A percentile compares a stretch with the other conserved stretches of the same genome.
These are phyloP conservation scores for Drosophila equinoxialis DNA, from an alignment of 1,140 invertebrate genomes.

Conservation along the genomic window DNA sequence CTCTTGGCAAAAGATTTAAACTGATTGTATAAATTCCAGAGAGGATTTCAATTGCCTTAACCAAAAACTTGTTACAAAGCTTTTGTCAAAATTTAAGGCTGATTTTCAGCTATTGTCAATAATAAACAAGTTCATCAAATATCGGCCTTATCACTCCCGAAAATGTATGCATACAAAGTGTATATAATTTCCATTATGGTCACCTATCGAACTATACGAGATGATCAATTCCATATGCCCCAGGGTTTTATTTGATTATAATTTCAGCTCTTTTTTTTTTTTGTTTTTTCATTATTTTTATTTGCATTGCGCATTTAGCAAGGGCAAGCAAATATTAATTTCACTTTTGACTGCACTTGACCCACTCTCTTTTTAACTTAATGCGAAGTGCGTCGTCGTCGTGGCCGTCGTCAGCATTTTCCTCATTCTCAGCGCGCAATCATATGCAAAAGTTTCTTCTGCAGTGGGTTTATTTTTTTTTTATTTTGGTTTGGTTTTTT, in stretches of 20 bases:
- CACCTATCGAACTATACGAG: not conserved
- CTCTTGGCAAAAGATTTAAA: too few species aligned
- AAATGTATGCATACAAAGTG: too few species aligned
- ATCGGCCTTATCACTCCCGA: too few species aligned
- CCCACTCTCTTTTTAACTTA: slow-evolving; percentile 69
- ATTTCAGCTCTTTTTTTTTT: slow-evolving; percentile 9
- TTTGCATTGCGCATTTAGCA: slow-evolving; percentile 24
- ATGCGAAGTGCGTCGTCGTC: slow-evolving; percentile 49
- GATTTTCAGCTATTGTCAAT: too few species aligned
- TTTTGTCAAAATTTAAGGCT: too few species aligned
- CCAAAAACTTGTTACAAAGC: too few species aligned
- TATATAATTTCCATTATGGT: not conserved
- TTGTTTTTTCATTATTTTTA: slow-evolving; percentile 5
- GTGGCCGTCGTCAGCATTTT: slow-evolving; percentile 6
- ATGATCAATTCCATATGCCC: slow-evolving; percentile 13
- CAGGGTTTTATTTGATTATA: slow-evolving; percentile 21
- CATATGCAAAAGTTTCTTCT: slow-evolving; percentile 14
- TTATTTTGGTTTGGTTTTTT: not conserved
- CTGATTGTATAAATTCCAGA: too few species aligned
- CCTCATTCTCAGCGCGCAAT: slow-evolving; percentile 11
- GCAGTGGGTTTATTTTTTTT: not conserved
- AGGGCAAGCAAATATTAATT: slow-evolving; percentile 68
- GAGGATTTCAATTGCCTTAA: too few species aligned
- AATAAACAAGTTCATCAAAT: too few species aligned
- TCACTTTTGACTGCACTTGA: slow-evolving; percentile 80